Evolutionary conservation across 1,140 invertebrate genomes (phyloP).

Genomic region (Trichonephila inaurata): DNA sequence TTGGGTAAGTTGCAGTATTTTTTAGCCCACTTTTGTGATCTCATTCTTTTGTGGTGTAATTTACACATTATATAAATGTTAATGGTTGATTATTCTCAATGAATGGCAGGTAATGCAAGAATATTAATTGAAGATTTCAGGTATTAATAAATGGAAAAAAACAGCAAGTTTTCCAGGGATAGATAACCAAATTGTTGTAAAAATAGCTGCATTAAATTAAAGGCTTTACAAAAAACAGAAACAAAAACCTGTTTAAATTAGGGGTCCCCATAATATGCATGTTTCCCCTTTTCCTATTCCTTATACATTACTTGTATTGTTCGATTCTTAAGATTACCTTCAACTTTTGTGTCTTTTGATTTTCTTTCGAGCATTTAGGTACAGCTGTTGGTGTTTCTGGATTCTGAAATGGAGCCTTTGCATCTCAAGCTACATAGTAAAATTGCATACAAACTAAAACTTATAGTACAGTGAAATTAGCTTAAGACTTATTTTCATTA

Average conservation of each 20-base stretch:
- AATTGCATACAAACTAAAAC: slow-evolving; percentile 40
- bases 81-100: not conserved
- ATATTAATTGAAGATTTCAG: slow-evolving; percentile 23
- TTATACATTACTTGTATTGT: slow-evolving; percentile 54
- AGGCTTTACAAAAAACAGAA: not conserved
- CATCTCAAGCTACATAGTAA: slow-evolving; percentile 65
- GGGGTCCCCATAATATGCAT: slow-evolving; percentile 42
- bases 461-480: slow-evolving; percentile 38
- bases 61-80: not conserved
- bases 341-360: slow-evolving; percentile 72
- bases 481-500: slow-evolving; percentile 15
- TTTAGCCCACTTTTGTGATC: slow-evolving; percentile 69
- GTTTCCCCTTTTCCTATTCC: slow-evolving; percentile 29
- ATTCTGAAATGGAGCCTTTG: slow-evolving; percentile 69
- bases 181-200: not conserved
- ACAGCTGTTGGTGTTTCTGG: slow-evolving; percentile 56
- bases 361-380: slow-evolving; percentile 68
- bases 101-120: not conserved
- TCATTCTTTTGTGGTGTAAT: slow-evolving; percentile 57
- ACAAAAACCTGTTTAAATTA: not conserved
- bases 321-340: slow-evolving; percentile 59
- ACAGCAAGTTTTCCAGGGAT: not conserved
- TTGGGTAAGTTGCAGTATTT: slow-evolving; percentile 74
- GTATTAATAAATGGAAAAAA: not conserved
- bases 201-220: not conserved